These are phyloP conservation scores for Argyresthia albistria DNA, from an alignment of 2,888 invertebrate genomes.

Conservation along the genomic window DNA sequence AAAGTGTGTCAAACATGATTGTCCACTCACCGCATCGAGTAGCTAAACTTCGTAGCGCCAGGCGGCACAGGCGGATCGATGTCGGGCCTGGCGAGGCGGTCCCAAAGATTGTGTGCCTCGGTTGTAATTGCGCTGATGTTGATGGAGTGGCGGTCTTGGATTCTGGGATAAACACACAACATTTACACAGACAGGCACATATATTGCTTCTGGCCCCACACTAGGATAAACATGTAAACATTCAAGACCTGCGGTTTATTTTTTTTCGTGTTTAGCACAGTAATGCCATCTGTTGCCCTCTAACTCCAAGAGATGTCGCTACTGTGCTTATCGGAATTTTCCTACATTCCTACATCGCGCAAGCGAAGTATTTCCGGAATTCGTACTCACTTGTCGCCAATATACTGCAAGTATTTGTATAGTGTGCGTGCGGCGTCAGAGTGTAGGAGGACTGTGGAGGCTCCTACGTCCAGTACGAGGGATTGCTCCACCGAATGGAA, in stretches of 20 bases:
- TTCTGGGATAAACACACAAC: background rate
- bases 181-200: too few relatives aligned
- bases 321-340: too few relatives aligned
- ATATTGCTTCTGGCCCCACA: too few relatives aligned
- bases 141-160: conserved; percentile 1
- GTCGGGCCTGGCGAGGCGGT: conserved; percentile 46
- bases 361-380: too few relatives aligned
- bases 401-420: conserved; percentile 77
- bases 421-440: conserved; percentile 81
- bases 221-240: too few relatives aligned
- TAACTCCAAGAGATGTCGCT: too few relatives aligned
- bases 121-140: background rate
- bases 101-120: conserved; percentile 29
- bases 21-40: conserved; percentile 70
- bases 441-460: conserved; percentile 75
- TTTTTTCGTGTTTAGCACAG: too few relatives aligned
- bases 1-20: too few relatives aligned
- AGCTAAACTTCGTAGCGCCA: conserved; percentile 82
- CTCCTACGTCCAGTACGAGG: conserved; percentile 77
- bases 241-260: too few relatives aligned
- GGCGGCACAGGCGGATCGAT: conserved; percentile 81
- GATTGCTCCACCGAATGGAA: conserved; percentile 88
- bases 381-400: conserved; percentile 71
- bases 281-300: too few relatives aligned
- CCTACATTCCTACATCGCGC: too few relatives aligned